Evolutionary conservation across 2,797 vertebrate genomes (phyloP), one percentile per base, ranked within the genome.

Genomic region (Danio kyathit): DNA sequence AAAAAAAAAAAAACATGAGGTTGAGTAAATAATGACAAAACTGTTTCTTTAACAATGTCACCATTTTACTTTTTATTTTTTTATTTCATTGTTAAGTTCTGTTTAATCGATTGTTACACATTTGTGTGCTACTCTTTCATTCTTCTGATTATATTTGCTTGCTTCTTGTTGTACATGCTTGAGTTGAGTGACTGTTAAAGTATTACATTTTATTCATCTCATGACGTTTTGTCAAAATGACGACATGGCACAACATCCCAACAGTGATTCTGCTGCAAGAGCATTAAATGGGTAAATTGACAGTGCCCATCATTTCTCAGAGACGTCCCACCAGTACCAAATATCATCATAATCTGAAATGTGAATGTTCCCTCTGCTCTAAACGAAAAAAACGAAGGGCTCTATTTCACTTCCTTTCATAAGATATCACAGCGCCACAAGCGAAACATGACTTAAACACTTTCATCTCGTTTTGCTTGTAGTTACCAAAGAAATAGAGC

Each of bases 101-200:
- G 12, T 89, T 74, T 72, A 79, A 72, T 88, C 88, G 76, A 78
- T 90, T 80, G 88, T 93, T 88, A 91, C 84, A 86, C 87, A 88
- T 83, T 81, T 83, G 19, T 48, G 41, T 82, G 66, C 41, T 71
- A 63, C 21, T 71, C 74, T 70, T 87, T 87, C 79, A 60, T 87
- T 87, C 86, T 61, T 64, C 87, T 88, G 54, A 91, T 82, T 85
- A 80, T 83, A 87, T 89, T 90, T 91, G 90, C 91, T 92, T 92
- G 92, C 89, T 89, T 91, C 82, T 88, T 90, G 87, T 90, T 77
- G 84, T 89, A 90, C 87, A 83, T 89, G 89, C 82, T 82, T 91
- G 89, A 90, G 88, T 89, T 90, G 88, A 91, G 86, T 91, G 81
- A 83, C 88, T 87, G 83, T 91, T 76, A 73, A 83, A 83, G 63